Evolutionary conservation across 2,113 vertebrate species (phyloP).

Genomic region (Tympanuchus pallidicinctus): DNA sequence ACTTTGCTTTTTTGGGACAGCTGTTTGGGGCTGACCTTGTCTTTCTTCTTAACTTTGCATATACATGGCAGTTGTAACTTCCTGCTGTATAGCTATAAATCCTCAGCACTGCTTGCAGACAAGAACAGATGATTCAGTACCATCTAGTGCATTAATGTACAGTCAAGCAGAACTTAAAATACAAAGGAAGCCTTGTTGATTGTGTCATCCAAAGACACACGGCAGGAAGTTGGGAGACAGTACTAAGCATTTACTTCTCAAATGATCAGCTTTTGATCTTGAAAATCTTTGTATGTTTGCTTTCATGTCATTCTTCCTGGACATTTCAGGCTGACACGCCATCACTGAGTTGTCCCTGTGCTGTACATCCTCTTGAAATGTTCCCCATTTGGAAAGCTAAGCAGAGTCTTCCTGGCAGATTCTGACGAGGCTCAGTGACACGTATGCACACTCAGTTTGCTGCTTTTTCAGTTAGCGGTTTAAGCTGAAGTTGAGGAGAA

Average conservation of each 20-base stretch:
- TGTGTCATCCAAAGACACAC: conserved; percentile 35
- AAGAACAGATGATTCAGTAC: conserved; percentile 16
- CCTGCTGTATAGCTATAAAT: neutral
- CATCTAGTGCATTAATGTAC: conserved; percentile 17
- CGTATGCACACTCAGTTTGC: neutral
- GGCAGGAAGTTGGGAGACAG: conserved; percentile 54
- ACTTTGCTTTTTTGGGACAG: neutral
- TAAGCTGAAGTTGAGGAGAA: conserved; percentile 10
- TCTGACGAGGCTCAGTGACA: conserved; percentile 15
- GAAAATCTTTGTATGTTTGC: neutral
- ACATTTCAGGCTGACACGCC: neutral
- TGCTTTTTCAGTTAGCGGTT: neutral
- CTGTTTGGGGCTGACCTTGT: conserved; percentile 8
- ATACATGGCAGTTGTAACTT: neutral
- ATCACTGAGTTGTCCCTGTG: neutral
- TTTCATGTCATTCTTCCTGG: conserved; percentile 6
- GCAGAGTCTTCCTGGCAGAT: neutral
- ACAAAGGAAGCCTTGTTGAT: conserved; percentile 61
- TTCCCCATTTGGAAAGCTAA: conserved; percentile 8
- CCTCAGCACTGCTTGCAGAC: neutral
- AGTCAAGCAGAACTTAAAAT: neutral
- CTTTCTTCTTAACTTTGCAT: neutral
- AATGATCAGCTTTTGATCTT: conserved; percentile 52
- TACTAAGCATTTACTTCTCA: conserved; percentile 36
- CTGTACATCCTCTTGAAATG: neutral